Evolutionary conservation across 1,140 invertebrate genomes (phyloP), one percentile per base, ranked within the genome.

Genomic region (Drosophila subobscura): DNA sequence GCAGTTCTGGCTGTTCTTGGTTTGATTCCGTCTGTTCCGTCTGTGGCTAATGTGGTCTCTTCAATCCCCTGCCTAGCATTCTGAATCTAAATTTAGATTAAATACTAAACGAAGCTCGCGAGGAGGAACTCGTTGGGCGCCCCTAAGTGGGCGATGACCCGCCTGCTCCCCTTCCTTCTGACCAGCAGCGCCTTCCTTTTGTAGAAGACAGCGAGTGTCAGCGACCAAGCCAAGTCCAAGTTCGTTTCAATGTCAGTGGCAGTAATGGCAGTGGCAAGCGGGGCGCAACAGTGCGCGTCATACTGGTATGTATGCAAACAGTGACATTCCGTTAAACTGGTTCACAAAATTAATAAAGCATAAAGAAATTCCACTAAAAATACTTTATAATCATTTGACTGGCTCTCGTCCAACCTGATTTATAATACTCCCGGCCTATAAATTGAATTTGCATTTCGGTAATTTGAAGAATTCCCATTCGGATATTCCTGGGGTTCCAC

Each of bases 181-280:
- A 37, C 10, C 33, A 12, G 10, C 33, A 37, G 33, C 33, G 12
- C 33, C 33, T 37, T 12, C 10, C 10, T 6, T 6, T 37, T 10
- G 10, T 12, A 12, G 33, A 37, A 37, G 25, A 37, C 10, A 12
- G 33, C 33, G 4, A 58, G 64, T 40, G 37, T 63, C 41, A 49
- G 45, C 33, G 29, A 56, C 29, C 6, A 55, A 7, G n/a, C 22
- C 68, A 23, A 45, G 59, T 70, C 46, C 83, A 86, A 86, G 81
- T 86, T 88, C 83, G 55, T 81, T 86, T 86, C 73, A 86, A 86
- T 86, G 81, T 86, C 81, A 86, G 40, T 56, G 46, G 20, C 46
- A 50, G 10, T 20, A 20, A 20, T 10, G 29, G 8, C 29, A 33
- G 27, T 2, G 27, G 0, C 27, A 10, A 3, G 29, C 29, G 29